Evolutionary conservation across 2,113 vertebrate genomes (phyloP).

Genomic region (Pandion haliaetus): DNA sequence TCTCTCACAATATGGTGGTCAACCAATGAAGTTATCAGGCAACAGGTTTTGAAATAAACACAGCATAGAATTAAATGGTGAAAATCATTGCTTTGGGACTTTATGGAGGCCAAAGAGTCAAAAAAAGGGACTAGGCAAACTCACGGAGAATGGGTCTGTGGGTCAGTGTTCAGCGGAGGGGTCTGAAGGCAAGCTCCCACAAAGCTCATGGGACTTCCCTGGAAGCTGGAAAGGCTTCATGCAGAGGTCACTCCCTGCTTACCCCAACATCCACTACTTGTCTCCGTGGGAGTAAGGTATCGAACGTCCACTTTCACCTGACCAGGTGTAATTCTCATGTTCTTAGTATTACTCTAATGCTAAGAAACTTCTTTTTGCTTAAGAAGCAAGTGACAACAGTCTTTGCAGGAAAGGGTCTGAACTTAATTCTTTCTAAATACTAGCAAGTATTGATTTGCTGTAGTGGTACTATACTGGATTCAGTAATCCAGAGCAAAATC

Average conservation of each 20-base stretch:
- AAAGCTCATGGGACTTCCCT: neutral
- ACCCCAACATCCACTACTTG: neutral
- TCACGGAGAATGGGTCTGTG: neutral
- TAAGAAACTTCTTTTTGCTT: neutral
- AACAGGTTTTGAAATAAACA: neutral
- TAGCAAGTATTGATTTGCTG: neutral
- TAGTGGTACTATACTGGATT: neutral
- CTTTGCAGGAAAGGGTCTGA: neutral
- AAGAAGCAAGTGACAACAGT: neutral
- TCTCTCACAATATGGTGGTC: neutral
- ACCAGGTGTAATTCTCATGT: neutral
- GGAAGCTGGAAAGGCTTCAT: neutral
- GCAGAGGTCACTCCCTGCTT: too few species aligned
- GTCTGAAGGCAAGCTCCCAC: neutral
- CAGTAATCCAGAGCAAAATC: neutral
- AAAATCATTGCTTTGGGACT: neutral
- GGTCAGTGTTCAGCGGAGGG: neutral
- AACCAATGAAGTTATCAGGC: neutral
- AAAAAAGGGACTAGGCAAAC: neutral
- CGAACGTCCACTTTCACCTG: neutral
- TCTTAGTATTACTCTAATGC: neutral
- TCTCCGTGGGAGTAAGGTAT: neutral
- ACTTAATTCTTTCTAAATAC: neutral
- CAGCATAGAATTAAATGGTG: neutral
- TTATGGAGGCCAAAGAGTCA: neutral